Evolutionary conservation across 2,113 vertebrate species (phyloP).

Genomic region (Pollimyrus isidori): DNA sequence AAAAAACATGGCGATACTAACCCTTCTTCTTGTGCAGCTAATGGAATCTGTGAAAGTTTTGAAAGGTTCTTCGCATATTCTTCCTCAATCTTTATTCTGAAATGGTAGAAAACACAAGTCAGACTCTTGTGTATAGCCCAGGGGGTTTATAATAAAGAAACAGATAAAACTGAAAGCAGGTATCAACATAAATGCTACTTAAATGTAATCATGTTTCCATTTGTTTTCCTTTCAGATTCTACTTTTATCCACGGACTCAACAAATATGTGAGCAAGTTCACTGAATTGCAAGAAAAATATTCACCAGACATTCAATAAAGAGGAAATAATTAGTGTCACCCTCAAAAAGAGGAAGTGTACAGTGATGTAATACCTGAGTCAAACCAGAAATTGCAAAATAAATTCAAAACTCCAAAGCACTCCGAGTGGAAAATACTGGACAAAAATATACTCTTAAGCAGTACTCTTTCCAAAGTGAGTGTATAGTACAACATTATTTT

Average conservation of each 20-base stretch:
- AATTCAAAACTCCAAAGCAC: background rate
- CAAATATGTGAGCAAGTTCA: background rate
- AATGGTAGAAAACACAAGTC: slow-evolving; percentile 39
- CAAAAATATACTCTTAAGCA: background rate
- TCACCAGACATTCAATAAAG: background rate
- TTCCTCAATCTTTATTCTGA: slow-evolving; percentile 97
- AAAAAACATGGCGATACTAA: slow-evolving; percentile 54
- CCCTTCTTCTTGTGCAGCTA: slow-evolving; percentile 93
- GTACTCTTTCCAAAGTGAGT: background rate
- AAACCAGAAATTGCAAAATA: background rate
- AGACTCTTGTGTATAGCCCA: background rate
- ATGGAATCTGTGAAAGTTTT: slow-evolving; percentile 88
- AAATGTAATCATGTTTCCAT: background rate
- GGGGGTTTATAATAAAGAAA: background rate
- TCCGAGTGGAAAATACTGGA: background rate
- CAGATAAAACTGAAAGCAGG: background rate
- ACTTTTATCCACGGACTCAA: background rate
- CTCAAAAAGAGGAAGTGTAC: background rate
- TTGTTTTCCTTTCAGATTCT: background rate
- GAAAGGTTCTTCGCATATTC: slow-evolving; percentile 95
- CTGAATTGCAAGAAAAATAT: background rate
- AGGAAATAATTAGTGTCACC: background rate
- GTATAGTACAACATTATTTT: background rate
- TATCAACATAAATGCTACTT: background rate
- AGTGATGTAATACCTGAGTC: background rate